Base-by-base conservation (phyloP, 2,113 vertebrate species). In the Rhea americana region DNA sequence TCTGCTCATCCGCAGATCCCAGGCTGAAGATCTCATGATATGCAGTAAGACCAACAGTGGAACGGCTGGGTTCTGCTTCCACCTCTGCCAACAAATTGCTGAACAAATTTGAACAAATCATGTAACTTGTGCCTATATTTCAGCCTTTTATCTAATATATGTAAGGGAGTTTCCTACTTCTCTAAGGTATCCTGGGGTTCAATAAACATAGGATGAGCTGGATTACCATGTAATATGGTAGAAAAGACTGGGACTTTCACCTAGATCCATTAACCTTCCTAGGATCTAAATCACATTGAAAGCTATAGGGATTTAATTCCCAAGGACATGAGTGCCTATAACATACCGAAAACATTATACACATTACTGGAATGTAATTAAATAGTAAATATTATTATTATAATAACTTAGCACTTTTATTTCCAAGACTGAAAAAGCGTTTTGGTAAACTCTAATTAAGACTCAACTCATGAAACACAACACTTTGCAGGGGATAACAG, bases 401-500 rank as follows among this genome's bases (percentile, higher is more conserved):
- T 48, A 75, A 93, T 85, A 94, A 80, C 10, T 76, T 82, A 80
- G 50, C 65, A 82, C 17, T 89, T 94, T 59, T n/a, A 26, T 85
- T 89, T 95, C 50, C 67, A 87, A 85, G 50, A 79, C 70, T 51
- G 12, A 76, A 84, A 79, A 85, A 50, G 13, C 20, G 51, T 72
- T 90, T 90, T 68, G 70, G 56, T 79, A 82, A 94, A 91, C 45
- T 89, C 89, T 62, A 92, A 85, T 92, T 82, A 91, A 81, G 85
- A 39, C 26, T 62, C 37, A 76, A 45, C 25, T 87, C 66, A 8
- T 12, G 75, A 87, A 92, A 89, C 45, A 30, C 37, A 39, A 24
- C 8, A 59, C 71, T 93, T 61, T 82, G 48, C 89, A 91, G 72
- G 50, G 78, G 55, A 76, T n/a, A 86, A 51, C 35, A 81, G 25